phyloP scores from a whole-genome alignment of 2,888 invertebrate species.

The Dendrolimus pini region DNA sequence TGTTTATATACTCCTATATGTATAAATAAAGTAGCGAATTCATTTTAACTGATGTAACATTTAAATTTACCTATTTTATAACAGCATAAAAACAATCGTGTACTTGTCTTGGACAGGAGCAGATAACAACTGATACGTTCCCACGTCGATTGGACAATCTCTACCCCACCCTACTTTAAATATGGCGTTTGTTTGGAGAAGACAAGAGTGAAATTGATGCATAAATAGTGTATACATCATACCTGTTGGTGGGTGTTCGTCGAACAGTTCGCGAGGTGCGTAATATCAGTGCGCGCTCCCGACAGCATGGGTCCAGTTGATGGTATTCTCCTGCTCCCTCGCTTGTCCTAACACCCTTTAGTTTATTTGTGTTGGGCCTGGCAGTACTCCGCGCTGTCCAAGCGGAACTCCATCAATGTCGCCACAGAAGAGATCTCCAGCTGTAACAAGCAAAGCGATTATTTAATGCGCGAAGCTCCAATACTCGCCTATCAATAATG shows the following conservation, averaged over 20 bases:
- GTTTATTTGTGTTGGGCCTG: conserved; percentile 98
- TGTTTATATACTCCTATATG: conserved; percentile 25
- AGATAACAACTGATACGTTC: conserved; percentile 38
- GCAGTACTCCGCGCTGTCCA: conserved; percentile 99
- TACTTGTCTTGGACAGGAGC: conserved; percentile 41
- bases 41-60: conserved; percentile 25
- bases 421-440: conserved; percentile 91
- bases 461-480: neutral
- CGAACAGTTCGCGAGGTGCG: conserved; percentile 52
- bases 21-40: conserved; percentile 23
- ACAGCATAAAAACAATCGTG: conserved; percentile 19
- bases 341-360: conserved; percentile 45
- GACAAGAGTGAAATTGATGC: neutral
- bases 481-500: neutral
- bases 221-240: conserved; percentile 4
- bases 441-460: conserved; percentile 72
- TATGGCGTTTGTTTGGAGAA: conserved; percentile 17
- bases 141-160: conserved; percentile 16
- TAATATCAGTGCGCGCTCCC: conserved; percentile 47
- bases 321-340: conserved; percentile 40
- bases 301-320: conserved; percentile 60
- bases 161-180: conserved; percentile 26
- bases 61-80: conserved; percentile 19
- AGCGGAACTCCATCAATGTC: conserved; percentile 98
- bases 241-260: conserved; percentile 59